Conservation (phyloP, 2,113 vertebrate species). For the Polypterus senegalus region DNA sequence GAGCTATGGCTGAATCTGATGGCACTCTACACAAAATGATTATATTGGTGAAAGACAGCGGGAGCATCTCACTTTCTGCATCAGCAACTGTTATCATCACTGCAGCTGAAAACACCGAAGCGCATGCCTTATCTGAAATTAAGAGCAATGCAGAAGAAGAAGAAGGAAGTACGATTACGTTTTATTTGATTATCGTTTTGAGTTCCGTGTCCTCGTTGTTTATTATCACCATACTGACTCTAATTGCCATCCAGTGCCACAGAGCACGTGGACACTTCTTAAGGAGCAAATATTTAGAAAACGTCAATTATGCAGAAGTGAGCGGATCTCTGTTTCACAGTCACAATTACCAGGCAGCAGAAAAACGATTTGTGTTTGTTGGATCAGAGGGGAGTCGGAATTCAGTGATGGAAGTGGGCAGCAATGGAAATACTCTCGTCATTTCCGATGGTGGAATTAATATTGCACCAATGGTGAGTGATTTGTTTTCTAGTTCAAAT, state of each 20-base stretch:
- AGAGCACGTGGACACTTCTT: constrained; percentile 21
- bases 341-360: constrained; percentile 45
- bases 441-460: constrained; percentile 22
- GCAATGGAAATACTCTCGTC: constrained; percentile 15
- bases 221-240: constrained; percentile 24
- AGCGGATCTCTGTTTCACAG: constrained; percentile 35
- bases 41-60: constrained; percentile 31
- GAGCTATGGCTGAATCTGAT: constrained; percentile 33
- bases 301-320: constrained; percentile 22
- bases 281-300: constrained; percentile 21
- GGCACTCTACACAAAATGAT: constrained; percentile 26
- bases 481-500: too few relatives aligned
- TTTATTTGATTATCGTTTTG: constrained; percentile 30
- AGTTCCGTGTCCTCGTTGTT: constrained; percentile 28
- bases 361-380: constrained; percentile 41
- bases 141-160: constrained; percentile 14
- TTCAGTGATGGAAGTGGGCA: constrained; percentile 1
- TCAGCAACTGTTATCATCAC: constrained; percentile 23
- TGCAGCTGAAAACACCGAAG: constrained; percentile 25
- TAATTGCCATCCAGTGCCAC: constrained; percentile 30
- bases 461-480: too few relatives aligned
- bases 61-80: constrained; percentile 22
- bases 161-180: constrained; percentile 20
- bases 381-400: constrained; percentile 40
- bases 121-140: constrained; percentile 18